Conservation (phyloP, 2,797 vertebrate genomes). For the Onychomys torridus region DNA sequence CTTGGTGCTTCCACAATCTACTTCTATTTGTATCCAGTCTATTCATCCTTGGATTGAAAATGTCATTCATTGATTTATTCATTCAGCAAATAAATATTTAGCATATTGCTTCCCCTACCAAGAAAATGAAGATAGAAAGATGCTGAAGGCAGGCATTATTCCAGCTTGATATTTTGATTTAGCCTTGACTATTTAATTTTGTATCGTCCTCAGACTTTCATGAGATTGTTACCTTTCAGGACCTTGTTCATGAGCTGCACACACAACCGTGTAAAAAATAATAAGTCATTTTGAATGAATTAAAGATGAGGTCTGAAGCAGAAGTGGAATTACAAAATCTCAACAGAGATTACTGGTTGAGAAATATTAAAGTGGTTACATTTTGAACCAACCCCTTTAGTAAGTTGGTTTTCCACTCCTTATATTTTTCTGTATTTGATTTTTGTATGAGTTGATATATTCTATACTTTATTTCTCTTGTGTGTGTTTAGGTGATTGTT, state of each 20-base stretch:
- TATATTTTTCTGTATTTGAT: constrained; percentile 8
- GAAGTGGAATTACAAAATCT: neutral
- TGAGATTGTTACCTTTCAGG: neutral
- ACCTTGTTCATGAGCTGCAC: neutral
- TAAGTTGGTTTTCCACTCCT: neutral
- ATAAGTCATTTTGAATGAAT: neutral
- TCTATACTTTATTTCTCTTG: neutral
- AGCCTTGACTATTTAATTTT: neutral
- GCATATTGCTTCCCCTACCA: neutral
- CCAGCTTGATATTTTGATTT: neutral
- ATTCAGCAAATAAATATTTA: neutral
- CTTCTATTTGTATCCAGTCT: neutral
- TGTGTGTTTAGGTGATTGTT: neutral
- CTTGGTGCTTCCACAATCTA: neutral
- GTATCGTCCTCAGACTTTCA: neutral
- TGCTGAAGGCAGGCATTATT: neutral
- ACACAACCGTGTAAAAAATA: neutral
- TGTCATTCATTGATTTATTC: neutral
- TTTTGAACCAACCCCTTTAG: neutral
- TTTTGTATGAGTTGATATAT: neutral
- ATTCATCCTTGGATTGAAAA: neutral
- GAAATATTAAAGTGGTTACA: neutral
- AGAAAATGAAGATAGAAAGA: neutral
- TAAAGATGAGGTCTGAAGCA: neutral
- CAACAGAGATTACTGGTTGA: neutral